Conservation (phyloP, 23 tunicate species). For the Aplidium turbinatum region DNA sequence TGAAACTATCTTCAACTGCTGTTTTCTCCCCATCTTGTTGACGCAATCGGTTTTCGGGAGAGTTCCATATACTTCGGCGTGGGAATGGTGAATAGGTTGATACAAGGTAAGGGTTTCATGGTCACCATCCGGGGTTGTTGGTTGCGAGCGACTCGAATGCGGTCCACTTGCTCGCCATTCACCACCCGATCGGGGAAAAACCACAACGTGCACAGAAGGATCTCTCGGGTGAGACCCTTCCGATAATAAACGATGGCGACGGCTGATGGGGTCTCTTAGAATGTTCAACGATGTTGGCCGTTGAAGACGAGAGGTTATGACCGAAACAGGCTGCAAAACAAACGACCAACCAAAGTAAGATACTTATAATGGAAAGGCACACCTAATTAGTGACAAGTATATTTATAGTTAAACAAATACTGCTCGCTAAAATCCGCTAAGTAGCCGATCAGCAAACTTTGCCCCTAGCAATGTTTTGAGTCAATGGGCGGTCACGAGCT, state of each 20-base stretch:
- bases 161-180: conserved; percentile 14
- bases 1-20: too few species aligned
- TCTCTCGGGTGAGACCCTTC: conserved; percentile 27
- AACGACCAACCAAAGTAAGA: too few species aligned
- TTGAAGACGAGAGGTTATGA: conserved; percentile 5
- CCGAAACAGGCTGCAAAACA: neutral
- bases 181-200: neutral
- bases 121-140: neutral
- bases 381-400: too few species aligned
- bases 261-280: conserved; percentile 10
- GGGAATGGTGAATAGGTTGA: conserved; percentile 3
- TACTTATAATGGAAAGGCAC: too few species aligned
- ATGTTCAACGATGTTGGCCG: conserved; percentile 58
- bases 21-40: too few species aligned
- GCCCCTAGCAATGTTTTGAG: too few species aligned
- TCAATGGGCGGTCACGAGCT: too few species aligned
- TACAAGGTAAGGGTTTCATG: neutral
- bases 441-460: too few species aligned
- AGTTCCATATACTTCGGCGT: too few species aligned
- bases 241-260: conserved; percentile 37
- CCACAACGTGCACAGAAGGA: neutral
- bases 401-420: too few species aligned
- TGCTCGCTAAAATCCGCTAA: too few species aligned
- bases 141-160: neutral
- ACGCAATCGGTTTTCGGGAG: too few species aligned